Base-by-base conservation (phyloP, 2,888 invertebrate genomes). In the Muschampia plurimacula region DNA sequence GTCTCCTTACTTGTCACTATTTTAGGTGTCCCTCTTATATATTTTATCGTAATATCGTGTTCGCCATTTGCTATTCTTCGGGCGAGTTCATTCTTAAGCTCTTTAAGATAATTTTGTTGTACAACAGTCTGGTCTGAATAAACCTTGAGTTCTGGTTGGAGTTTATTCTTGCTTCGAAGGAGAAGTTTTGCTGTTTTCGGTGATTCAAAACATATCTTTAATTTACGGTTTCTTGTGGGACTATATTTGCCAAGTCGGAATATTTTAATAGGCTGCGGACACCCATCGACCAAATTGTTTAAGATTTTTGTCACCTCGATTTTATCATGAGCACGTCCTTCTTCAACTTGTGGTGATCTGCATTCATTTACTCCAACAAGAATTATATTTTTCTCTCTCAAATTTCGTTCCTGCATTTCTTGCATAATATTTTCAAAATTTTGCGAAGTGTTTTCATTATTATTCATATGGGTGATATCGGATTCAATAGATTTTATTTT, bases 131-230 rank as follows among this genome's bases (percentile, higher is more conserved):
- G 32, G n/a, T 68, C 67, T 1, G 67, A 59, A 46, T 13, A 46
- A 1, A 60, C n/a, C n/a, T 68, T 68, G 7, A 57, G 1, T 2
- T 46, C 28, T 2, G 8, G 7, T 46, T 39, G n/a, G 10, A 67
- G 57, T 36, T 52, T 72, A 39, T 28, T 13, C 32, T 62, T 72
- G 15, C 32, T 67, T 13, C 72, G 67, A 0, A 72, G 67, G 0
- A 72, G 36, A 12, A 9, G 10, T 39, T 62, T 72, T 5, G 41
- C 44, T 3, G 49, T 60, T 32, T 67, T 13, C 0, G 28, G 2
- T 9, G 32, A 46, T 49, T 72, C 72, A 22, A 66, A 72, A 44
- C 66, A 66, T 9, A 66, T 9, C 44, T 72, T 71, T 9, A 71
- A 36, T 10, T 28, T 55, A 2, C 71, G 65, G 41, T 64, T 39